Conservation (phyloP, 2,797 vertebrate species). For the Mastacembelus armatus region DNA sequence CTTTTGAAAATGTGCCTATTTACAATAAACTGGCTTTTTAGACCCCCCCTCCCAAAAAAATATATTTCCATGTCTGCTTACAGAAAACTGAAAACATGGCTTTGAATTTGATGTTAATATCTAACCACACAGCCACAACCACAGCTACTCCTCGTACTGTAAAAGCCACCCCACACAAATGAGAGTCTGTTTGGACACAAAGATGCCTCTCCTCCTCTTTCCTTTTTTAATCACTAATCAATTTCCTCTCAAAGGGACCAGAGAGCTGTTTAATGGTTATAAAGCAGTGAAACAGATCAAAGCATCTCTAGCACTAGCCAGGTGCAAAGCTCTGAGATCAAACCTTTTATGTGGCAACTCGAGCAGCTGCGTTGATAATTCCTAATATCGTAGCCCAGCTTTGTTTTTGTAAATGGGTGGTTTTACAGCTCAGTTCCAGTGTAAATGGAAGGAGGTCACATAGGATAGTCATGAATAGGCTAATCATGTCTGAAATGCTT, state of each 20-base stretch:
- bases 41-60: no score
- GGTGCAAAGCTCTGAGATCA: slow-evolving; percentile 70
- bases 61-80: no score
- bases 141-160: slow-evolving; percentile 11
- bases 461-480: slow-evolving; percentile 26
- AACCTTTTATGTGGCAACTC: slow-evolving; percentile 67
- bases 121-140: slow-evolving; percentile 28
- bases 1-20: no score
- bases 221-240: slow-evolving; percentile 71
- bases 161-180: slow-evolving; percentile 43
- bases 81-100: no score
- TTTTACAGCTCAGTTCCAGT: slow-evolving; percentile 9
- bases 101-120: no score
- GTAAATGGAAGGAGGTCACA: slow-evolving; percentile 25
- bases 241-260: slow-evolving; percentile 68
- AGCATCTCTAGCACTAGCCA: slow-evolving; percentile 70
- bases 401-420: slow-evolving; percentile 43
- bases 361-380: slow-evolving; percentile 56
- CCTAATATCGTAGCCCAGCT: slow-evolving; percentile 32
- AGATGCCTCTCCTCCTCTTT: slow-evolving; percentile 53
- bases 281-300: slow-evolving; percentile 79
- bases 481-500: slow-evolving; percentile 46
- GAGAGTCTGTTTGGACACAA: slow-evolving; percentile 50
- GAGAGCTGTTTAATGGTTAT: slow-evolving; percentile 68
- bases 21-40: no score